A percentile compares a stretch with the other conserved stretches of the same genome.
phyloP scores from a whole-genome alignment of 1,140 invertebrate species.

The Metaphire vulgaris region DNA sequence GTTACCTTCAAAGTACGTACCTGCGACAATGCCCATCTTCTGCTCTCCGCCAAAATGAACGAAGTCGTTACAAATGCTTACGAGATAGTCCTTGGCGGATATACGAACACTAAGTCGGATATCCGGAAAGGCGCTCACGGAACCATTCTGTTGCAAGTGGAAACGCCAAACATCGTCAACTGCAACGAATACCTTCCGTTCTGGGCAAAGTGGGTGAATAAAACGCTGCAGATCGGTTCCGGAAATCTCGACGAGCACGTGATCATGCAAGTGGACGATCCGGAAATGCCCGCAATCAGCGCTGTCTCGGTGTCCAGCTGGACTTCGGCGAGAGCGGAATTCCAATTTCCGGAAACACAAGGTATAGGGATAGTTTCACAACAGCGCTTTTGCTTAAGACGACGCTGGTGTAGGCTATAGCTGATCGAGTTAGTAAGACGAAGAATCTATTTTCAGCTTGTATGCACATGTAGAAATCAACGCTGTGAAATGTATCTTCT shows the following conservation, averaged over 20 bases:
- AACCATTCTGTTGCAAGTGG: not conserved
- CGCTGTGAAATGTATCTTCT: too few relatives aligned
- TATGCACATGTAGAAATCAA: too few relatives aligned
- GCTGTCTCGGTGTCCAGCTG: not conserved
- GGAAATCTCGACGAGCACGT: not conserved
- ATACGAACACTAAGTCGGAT: not conserved
- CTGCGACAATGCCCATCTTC: conserved; percentile 1
- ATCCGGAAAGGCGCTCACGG: not conserved
- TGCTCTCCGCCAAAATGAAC: not conserved
- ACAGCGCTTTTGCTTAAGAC: not conserved
- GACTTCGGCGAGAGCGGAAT: not conserved
- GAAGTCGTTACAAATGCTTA: not conserved
- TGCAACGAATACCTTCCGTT: conserved; percentile 10
- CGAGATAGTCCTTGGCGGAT: conserved; percentile 2
- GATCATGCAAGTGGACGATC: not conserved
- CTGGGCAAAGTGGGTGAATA: conserved; percentile 9
- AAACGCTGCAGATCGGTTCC: not conserved
- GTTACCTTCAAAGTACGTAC: not conserved
- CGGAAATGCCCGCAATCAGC: not conserved
- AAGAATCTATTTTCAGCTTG: too few relatives aligned
- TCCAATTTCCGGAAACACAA: not conserved
- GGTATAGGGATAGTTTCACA: conserved; percentile 5
- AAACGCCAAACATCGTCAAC: conserved; percentile 11
- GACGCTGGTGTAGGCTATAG: not conserved
- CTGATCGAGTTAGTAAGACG: too few relatives aligned